Evolutionary conservation across 2,888 invertebrate genomes (phyloP).

Genomic region (Prosopocoilus inquinatus): DNA sequence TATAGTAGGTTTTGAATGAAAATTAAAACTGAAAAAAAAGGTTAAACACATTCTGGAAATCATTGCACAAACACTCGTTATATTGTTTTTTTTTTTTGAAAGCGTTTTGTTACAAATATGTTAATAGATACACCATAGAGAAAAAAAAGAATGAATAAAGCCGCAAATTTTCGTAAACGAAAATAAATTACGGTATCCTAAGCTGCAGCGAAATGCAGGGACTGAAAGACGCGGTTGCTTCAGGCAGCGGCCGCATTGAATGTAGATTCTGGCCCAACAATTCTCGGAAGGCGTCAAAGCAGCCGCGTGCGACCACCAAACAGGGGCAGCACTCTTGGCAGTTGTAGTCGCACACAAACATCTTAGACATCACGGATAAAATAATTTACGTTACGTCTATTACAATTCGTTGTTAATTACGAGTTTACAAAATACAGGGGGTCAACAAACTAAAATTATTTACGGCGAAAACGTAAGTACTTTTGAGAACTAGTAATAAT

Average conservation of each 20-base stretch:
- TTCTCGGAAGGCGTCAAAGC: slow-evolving; percentile 48
- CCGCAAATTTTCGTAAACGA: background rate
- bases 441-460: too few relatives aligned
- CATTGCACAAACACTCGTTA: too few relatives aligned
- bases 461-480: too few relatives aligned
- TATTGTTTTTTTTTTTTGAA: too few relatives aligned
- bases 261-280: slow-evolving; percentile 40
- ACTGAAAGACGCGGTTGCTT: slow-evolving; percentile 30
- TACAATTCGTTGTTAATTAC: too few relatives aligned
- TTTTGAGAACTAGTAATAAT: too few relatives aligned
- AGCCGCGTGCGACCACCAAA: slow-evolving; percentile 36
- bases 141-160: background rate
- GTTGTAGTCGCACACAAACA: background rate
- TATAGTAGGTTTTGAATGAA: too few relatives aligned
- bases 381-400: background rate
- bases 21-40: too few relatives aligned
- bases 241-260: slow-evolving; percentile 34
- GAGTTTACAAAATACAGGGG: too few relatives aligned
- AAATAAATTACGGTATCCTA: slow-evolving; percentile 21
- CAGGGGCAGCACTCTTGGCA: slow-evolving; percentile 24
- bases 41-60: too few relatives aligned
- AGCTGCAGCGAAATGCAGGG: slow-evolving; percentile 23
- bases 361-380: background rate
- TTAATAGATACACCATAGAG: too few relatives aligned
- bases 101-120: too few relatives aligned